A percentile compares a stretch with the other conserved stretches of the same genome.
These are phyloP conservation scores for Umimayanthus kanabou DNA, from an alignment of 92 coral and sea anemone species.

Conservation along the genomic window DNA sequence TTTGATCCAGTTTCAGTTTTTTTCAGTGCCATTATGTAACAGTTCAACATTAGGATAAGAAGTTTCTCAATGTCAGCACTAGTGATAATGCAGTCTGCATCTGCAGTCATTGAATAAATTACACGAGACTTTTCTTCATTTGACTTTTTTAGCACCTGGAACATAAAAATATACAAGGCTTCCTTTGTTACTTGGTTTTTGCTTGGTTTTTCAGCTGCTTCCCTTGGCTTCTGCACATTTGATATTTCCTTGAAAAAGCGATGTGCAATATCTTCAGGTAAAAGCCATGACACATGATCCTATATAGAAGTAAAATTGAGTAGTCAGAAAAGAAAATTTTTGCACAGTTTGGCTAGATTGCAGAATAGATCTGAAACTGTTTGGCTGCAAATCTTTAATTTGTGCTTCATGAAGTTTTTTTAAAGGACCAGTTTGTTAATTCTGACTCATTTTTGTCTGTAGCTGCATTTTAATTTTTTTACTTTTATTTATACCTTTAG, in stretches of 20 bases:
- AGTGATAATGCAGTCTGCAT: conserved; percentile 62
- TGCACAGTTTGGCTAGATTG: too few species aligned
- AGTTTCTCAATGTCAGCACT: conserved; percentile 60
- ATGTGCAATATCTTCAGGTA: conserved; percentile 67
- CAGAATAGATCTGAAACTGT: too few species aligned
- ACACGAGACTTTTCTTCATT: conserved; percentile 71
- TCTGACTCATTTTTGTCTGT: too few species aligned
- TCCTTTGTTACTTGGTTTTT: conserved; percentile 67
- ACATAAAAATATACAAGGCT: conserved; percentile 68
- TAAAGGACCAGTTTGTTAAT: too few species aligned
- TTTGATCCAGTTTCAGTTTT: conserved; percentile 65
- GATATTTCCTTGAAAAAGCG: conserved; percentile 83
- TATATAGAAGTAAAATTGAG: conserved; percentile 5
- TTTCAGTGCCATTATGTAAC: conserved; percentile 73
- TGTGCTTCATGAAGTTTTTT: too few species aligned
- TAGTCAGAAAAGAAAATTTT: not conserved
- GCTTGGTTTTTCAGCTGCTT: conserved; percentile 30
- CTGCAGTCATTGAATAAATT: conserved; percentile 71
- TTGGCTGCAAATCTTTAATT: too few species aligned
- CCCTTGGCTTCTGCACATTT: conserved; percentile 56
- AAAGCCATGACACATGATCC: conserved; percentile 75
- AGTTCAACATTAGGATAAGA: conserved; percentile 59
- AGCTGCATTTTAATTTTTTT: too few species aligned
- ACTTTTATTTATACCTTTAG: too few species aligned
- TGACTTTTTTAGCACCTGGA: conserved; percentile 63